A percentile compares a stretch with the other conserved stretches of the same genome.
phyloP scores from a whole-genome alignment of 2,888 invertebrate species.

The Xiphydria camelus region DNA sequence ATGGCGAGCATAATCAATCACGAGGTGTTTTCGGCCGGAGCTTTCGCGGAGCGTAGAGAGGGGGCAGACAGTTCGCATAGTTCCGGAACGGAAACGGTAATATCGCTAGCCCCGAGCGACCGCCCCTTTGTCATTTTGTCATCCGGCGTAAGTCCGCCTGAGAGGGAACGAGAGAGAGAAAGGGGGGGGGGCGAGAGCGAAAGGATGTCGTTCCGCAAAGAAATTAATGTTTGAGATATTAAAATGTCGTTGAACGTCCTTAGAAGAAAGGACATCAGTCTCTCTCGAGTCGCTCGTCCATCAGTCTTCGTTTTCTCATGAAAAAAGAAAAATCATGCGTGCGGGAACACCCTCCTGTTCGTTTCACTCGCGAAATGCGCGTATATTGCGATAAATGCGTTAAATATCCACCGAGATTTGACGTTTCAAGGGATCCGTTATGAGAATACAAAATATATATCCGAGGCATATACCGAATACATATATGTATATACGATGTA shows the following conservation, averaged over 20 bases:
- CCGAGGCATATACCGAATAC: too few species aligned
- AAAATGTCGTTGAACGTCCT: constrained; percentile 22
- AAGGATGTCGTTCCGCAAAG: constrained; percentile 8
- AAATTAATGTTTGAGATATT: constrained; percentile 28
- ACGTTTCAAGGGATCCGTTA: too few species aligned
- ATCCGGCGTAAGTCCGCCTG: constrained; percentile 35
- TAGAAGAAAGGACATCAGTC: background rate
- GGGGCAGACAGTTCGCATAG: constrained; percentile 48
- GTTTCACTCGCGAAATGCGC: too few species aligned
- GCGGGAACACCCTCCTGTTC: too few species aligned
- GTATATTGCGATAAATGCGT: too few species aligned
- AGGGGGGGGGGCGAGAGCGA: background rate
- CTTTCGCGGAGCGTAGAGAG: constrained; percentile 4
- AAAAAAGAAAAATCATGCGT: too few species aligned
- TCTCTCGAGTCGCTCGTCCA: too few species aligned
- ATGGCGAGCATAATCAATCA: constrained; percentile 55
- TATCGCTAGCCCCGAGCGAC: constrained; percentile 52
- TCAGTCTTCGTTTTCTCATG: too few species aligned
- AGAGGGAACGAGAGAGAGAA: constrained; percentile 8
- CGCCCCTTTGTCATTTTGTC: constrained; percentile 54
- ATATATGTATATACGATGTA: too few species aligned
- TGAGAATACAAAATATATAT: too few species aligned
- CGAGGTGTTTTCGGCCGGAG: constrained; percentile 40
- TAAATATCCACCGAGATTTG: too few species aligned
- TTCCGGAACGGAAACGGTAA: constrained; percentile 55